Percentiles rank a stretch among this genome's conserved stretches.
Evolutionary conservation across 92 coral and sea anemone genomes (phyloP).

Genomic region (Heliopora coerulea): DNA sequence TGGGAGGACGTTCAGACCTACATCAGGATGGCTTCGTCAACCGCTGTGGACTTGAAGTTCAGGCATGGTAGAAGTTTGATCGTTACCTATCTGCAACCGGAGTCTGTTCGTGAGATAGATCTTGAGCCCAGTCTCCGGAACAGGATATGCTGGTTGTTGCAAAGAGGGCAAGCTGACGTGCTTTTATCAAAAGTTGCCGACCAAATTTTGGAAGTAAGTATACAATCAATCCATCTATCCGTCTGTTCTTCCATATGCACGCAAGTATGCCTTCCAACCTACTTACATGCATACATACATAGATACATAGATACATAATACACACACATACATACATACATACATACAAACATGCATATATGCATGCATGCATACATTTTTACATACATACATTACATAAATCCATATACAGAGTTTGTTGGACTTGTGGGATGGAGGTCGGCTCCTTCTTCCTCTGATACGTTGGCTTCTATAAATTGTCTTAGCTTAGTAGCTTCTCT

Average conservation of each 20-base stretch:
- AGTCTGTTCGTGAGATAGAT: slow-evolving; percentile 58
- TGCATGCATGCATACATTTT: not conserved
- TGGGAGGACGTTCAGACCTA: slow-evolving; percentile 91
- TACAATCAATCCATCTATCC: too few relatives aligned
- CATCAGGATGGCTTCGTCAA: slow-evolving; percentile 53
- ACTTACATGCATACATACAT: too few relatives aligned
- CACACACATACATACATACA: slow-evolving; percentile 6
- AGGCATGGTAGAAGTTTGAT: slow-evolving; percentile 70
- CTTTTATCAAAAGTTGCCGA: slow-evolving; percentile 15
- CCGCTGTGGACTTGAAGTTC: slow-evolving; percentile 63
- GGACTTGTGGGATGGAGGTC: too few relatives aligned
- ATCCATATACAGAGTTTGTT: too few relatives aligned
- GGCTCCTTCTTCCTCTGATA: too few relatives aligned
- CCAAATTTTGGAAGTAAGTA: slow-evolving; percentile 18
- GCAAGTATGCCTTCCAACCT: too few relatives aligned
- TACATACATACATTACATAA: not conserved
- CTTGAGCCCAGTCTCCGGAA: slow-evolving; percentile 43
- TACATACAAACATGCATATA: not conserved
- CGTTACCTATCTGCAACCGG: slow-evolving; percentile 73
- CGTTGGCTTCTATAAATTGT: not conserved
- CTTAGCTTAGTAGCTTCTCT: not conserved
- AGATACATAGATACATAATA: slow-evolving; percentile 9
- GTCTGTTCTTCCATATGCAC: too few relatives aligned
- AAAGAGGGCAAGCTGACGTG: slow-evolving; percentile 38
- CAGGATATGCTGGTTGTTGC: slow-evolving; percentile 21